Conservation (phyloP, 1,140 invertebrate species). For the Solenopsis fugax region DNA sequence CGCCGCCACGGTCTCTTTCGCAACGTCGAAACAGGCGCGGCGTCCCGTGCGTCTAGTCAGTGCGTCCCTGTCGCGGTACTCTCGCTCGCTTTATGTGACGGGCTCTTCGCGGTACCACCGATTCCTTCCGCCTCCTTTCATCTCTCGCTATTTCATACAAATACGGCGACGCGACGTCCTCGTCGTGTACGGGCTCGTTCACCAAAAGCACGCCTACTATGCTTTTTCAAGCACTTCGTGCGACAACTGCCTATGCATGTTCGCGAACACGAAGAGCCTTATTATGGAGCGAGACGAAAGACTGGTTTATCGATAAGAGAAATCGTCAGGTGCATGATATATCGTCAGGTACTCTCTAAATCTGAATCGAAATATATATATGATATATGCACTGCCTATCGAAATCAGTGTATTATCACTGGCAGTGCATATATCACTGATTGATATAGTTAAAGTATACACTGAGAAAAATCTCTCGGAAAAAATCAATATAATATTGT, state of each 20-base stretch:
- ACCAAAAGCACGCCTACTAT: not conserved
- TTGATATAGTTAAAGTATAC: too few relatives aligned
- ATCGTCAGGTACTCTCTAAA: not conserved
- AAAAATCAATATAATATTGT: too few relatives aligned
- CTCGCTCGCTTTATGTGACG: not conserved
- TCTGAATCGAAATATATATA: too few relatives aligned
- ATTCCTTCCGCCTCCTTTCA: constrained; percentile 40
- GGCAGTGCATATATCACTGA: too few relatives aligned
- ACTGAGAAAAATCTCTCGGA: too few relatives aligned
- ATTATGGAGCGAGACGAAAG: not conserved
- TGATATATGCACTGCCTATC: too few relatives aligned
- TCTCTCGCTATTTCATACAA: constrained; percentile 27
- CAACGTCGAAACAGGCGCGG: constrained; percentile 21
- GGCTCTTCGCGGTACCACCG: constrained; percentile 26
- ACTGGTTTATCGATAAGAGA: constrained; percentile 3
- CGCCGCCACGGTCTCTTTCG: constrained; percentile 20
- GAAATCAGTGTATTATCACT: too few relatives aligned
- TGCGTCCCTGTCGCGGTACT: not conserved
- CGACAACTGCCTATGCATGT: not conserved
- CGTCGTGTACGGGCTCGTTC: not conserved
- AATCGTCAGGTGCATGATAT: not conserved
- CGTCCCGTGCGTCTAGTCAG: constrained; percentile 43
- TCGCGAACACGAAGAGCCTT: not conserved
- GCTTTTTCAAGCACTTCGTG: not conserved
- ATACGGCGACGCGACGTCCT: not conserved